A percentile compares a stretch with the other conserved stretches of the same genome.
These are phyloP conservation scores for Menidia menidia DNA, from an alignment of 2,797 vertebrate genomes.

Conservation along the genomic window DNA sequence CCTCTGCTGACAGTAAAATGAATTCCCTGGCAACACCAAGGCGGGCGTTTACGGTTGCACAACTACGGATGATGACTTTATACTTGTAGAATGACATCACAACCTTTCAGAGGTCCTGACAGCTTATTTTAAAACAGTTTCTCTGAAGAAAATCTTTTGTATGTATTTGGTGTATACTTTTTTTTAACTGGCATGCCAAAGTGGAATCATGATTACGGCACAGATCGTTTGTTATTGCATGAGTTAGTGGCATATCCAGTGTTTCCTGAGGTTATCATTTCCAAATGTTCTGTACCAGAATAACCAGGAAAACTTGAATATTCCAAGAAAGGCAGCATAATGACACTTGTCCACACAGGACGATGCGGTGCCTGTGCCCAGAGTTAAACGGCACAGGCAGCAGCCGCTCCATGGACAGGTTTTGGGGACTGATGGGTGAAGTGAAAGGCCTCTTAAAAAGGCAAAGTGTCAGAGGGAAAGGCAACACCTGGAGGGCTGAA, in stretches of 20 bases:
- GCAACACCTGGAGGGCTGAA: constrained; percentile 20
- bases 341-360: constrained; percentile 29
- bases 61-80: background rate
- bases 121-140: background rate
- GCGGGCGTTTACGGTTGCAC: background rate
- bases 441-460: constrained; percentile 44
- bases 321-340: constrained; percentile 38
- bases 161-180: too few species aligned
- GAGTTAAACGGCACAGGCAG: constrained; percentile 54
- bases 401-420: constrained; percentile 48
- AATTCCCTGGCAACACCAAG: background rate
- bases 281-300: constrained; percentile 22
- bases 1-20: background rate
- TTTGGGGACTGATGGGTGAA: constrained; percentile 60
- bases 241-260: background rate
- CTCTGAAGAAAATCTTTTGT: too few species aligned
- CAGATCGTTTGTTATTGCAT: background rate
- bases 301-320: constrained; percentile 27
- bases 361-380: constrained; percentile 28
- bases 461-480: constrained; percentile 25
- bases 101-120: too few species aligned
- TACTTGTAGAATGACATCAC: background rate
- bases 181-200: background rate
- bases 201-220: background rate
- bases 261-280: constrained; percentile 9